A percentile compares a stretch with the other conserved stretches of the same genome.
Evolutionary conservation across 2,797 vertebrate species (phyloP).

Genomic region (Ceyx erithaca): DNA sequence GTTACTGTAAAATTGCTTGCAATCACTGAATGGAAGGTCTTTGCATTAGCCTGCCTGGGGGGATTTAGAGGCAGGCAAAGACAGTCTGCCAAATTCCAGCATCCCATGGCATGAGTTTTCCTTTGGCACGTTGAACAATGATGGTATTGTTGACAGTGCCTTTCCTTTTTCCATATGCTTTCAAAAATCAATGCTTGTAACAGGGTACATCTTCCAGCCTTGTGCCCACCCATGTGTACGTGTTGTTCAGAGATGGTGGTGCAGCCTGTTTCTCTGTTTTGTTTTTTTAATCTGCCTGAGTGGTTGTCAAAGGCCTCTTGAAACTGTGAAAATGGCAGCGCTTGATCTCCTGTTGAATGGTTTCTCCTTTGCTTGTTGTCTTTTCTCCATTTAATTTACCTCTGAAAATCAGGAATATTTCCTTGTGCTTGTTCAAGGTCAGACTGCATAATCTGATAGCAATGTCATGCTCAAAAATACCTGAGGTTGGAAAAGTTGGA

Average conservation of each 20-base stretch:
- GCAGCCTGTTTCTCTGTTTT: neutral
- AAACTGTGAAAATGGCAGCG: neutral
- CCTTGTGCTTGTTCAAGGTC: neutral
- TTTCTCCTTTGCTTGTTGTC: neutral
- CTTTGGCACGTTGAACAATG: neutral
- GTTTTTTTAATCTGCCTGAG: neutral
- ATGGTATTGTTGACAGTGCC: neutral
- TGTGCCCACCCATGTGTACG: accelerated
- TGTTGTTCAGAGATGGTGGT: neutral
- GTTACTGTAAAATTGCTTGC: too few relatives aligned
- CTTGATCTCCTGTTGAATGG: neutral
- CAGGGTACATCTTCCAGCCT: neutral
- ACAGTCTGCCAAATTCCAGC: neutral
- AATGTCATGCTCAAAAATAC: neutral
- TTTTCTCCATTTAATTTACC: neutral
- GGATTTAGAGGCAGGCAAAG: neutral
- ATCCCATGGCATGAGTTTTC: neutral
- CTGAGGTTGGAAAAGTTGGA: neutral
- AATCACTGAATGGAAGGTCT: too few relatives aligned
- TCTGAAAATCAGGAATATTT: neutral
- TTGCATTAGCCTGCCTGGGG: too few relatives aligned
- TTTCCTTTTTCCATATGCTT: neutral
- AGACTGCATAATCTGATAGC: neutral
- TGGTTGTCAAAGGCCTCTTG: neutral
- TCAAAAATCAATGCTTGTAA: neutral